Conservation (phyloP, 2,888 invertebrate species). For the Scaptomyza flava region DNA sequence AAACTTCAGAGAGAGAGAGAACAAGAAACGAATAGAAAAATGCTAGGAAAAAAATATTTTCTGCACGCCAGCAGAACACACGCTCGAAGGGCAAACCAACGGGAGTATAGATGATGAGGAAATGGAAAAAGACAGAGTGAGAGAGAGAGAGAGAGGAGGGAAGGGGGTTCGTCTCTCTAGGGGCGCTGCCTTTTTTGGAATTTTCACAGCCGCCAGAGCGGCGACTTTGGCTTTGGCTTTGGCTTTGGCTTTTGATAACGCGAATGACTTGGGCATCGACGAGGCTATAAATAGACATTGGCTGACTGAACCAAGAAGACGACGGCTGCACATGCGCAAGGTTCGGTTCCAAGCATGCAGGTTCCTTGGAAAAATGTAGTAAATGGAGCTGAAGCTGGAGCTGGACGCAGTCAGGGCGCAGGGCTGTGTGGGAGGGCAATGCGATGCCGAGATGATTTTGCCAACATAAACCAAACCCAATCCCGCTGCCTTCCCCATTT, state of each 20-base stretch:
- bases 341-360: constrained; percentile 49
- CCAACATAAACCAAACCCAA: constrained; percentile 34
- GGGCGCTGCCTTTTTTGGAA: constrained; percentile 67
- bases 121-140: background rate
- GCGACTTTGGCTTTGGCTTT: constrained; percentile 52
- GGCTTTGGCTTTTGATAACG: constrained; percentile 55
- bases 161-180: constrained; percentile 21
- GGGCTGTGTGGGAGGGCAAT: constrained; percentile 59
- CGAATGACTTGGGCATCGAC: constrained; percentile 50
- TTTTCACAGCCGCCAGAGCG: constrained; percentile 64
- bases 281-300: constrained; percentile 51
- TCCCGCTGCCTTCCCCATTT: background rate
- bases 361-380: constrained; percentile 75
- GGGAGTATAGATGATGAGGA: constrained; percentile 1
- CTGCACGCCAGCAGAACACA: constrained; percentile 30
- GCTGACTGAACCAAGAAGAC: constrained; percentile 31
- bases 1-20: background rate
- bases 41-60: constrained; percentile 55
- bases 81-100: constrained; percentile 6
- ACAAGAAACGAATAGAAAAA: constrained; percentile 39
- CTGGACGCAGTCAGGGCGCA: constrained; percentile 42
- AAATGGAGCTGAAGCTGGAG: constrained; percentile 24
- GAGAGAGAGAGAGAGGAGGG: no score
- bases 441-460: constrained; percentile 14
- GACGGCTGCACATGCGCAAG: background rate